Conservation (phyloP, 2,888 invertebrate genomes). For the Tinea trinotella region DNA sequence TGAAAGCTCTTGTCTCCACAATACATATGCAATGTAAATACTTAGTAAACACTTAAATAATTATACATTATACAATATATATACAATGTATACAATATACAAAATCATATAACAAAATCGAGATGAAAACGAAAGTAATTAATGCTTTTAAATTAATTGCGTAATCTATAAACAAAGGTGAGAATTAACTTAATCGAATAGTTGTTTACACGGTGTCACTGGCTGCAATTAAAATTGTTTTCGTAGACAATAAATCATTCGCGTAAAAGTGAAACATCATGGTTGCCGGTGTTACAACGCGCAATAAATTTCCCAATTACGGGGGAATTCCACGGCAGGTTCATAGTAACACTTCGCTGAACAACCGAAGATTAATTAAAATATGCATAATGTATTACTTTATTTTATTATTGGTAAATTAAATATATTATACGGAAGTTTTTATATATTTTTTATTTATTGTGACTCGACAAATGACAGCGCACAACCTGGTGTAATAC, state of each 20-base stretch:
- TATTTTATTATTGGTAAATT: too few species aligned
- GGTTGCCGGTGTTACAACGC: constrained; percentile 54
- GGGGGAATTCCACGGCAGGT: constrained; percentile 35
- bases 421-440: too few species aligned
- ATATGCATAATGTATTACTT: too few species aligned
- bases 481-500: too few species aligned
- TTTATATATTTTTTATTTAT: too few species aligned
- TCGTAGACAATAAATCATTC: constrained; percentile 67
- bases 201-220: constrained; percentile 71
- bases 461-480: too few species aligned
- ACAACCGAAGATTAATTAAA: constrained; percentile 4
- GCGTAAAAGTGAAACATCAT: constrained; percentile 69
- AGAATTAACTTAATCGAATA: constrained; percentile 71
- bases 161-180: constrained; percentile 23
- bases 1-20: too few species aligned
- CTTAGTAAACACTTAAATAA: too few species aligned
- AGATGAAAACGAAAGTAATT: not conserved
- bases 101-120: too few species aligned
- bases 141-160: constrained; percentile 58
- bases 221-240: constrained; percentile 70
- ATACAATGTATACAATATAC: too few species aligned
- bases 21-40: too few species aligned
- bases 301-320: constrained; percentile 71
- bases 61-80: too few species aligned
- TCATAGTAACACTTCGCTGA: constrained; percentile 14